phyloP scores from a whole-genome alignment of 92 coral and sea anemone genomes.

The Diadumene lineata region DNA sequence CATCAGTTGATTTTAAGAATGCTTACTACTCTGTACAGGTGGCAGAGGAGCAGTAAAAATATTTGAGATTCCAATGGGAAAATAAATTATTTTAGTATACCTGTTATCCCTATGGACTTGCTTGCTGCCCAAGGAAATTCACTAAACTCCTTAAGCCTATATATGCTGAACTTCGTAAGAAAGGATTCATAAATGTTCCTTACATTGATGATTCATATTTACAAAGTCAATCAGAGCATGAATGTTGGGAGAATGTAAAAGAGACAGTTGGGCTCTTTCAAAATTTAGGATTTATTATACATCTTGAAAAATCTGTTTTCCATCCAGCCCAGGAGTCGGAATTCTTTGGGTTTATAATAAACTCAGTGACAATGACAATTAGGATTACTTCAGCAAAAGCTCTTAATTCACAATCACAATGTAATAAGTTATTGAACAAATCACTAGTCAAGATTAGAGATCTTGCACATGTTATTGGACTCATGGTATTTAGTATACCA shows the following conservation, averaged over 20 bases:
- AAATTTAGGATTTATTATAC: constrained; percentile 36
- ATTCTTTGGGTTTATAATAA: constrained; percentile 19
- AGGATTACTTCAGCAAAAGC: constrained; percentile 19
- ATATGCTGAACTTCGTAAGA: constrained; percentile 15
- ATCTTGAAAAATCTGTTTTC: constrained; percentile 27
- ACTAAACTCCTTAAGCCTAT: constrained; percentile 34
- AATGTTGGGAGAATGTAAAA: constrained; percentile 31
- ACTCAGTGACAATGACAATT: constrained; percentile 18
- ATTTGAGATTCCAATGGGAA: constrained; percentile 26
- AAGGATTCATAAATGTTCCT: constrained; percentile 13
- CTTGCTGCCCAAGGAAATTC: constrained; percentile 34
- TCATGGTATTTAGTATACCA: constrained; percentile 13
- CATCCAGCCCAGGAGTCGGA: background rate
- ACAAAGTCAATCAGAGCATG: constrained; percentile 10
- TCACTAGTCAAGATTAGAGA: background rate
- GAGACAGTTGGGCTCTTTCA: constrained; percentile 14
- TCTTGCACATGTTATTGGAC: constrained; percentile 33
- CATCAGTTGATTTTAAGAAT: constrained; percentile 19
- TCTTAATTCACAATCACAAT: background rate
- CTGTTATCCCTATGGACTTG: constrained; percentile 27
- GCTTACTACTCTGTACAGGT: constrained; percentile 30
- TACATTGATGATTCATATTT: constrained; percentile 32
- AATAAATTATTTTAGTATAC: constrained; percentile 27
- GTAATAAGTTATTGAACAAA: background rate
- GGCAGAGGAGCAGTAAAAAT: constrained; percentile 22